Conservation (phyloP, 1,140 invertebrate species). For the Bradynema listronoti region DNA sequence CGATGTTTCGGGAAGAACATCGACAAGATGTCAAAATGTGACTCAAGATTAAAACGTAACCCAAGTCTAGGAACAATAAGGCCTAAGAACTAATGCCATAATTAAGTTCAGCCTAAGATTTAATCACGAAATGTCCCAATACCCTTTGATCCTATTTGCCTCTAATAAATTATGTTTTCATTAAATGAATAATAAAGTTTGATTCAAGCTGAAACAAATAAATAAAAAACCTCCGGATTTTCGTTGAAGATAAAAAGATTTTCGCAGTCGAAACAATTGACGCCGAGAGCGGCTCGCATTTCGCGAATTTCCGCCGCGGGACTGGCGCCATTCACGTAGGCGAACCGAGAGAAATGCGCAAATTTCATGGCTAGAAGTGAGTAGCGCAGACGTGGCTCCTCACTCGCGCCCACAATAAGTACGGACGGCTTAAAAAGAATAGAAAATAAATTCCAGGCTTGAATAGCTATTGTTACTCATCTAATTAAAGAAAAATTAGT, state of each 20-base stretch:
- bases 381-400: conserved; percentile 46
- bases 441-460: too few relatives aligned
- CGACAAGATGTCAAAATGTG: too few relatives aligned
- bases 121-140: too few relatives aligned
- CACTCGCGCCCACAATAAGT: conserved; percentile 38
- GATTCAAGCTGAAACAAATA: conserved; percentile 10
- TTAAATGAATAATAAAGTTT: conserved; percentile 9
- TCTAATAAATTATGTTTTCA: conserved; percentile 2
- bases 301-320: conserved; percentile 24
- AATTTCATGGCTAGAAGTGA: conserved; percentile 49
- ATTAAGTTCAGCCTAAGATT: too few relatives aligned
- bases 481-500: too few relatives aligned
- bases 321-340: conserved; percentile 39
- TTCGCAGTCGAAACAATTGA: conserved; percentile 44
- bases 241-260: conserved; percentile 53
- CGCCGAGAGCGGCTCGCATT: conserved; percentile 39
- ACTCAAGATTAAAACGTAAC: too few relatives aligned
- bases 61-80: too few relatives aligned
- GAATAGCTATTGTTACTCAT: too few relatives aligned
- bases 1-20: too few relatives aligned
- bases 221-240: conserved; percentile 34
- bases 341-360: conserved; percentile 49
- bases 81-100: too few relatives aligned
- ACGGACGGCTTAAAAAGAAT: conserved; percentile 42
- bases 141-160: too few relatives aligned